phyloP scores from a whole-genome alignment of 2,797 vertebrate species.

The Tragelaphus oryx region DNA sequence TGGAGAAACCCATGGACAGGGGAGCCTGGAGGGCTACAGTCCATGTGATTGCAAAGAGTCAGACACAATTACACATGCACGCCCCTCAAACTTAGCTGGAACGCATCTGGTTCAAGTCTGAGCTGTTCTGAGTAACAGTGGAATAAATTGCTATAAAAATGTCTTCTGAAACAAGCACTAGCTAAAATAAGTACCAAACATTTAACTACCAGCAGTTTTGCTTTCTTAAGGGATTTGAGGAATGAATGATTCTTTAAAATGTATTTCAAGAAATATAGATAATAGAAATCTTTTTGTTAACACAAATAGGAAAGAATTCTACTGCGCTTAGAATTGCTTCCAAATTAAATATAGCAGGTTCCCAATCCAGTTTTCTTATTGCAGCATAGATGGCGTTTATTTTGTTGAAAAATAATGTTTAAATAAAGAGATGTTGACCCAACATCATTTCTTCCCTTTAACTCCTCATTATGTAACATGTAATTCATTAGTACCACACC shows the following conservation, averaged over 20 bases:
- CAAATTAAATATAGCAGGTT: background rate
- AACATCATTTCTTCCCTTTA: background rate
- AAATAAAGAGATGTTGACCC: background rate
- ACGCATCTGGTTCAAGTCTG: background rate
- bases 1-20: background rate
- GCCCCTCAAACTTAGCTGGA: background rate
- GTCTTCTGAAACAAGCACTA: background rate
- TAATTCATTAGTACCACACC: background rate
- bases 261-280: background rate
- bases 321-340: background rate
- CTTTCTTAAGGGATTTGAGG: background rate
- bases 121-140: background rate
- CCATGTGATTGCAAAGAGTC: background rate
- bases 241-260: constrained; percentile 15
- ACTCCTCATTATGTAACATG: background rate
- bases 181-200: constrained; percentile 1
- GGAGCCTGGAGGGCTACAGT: background rate
- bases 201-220: background rate
- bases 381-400: background rate
- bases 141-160: background rate
- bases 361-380: background rate
- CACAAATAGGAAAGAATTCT: background rate
- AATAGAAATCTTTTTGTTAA: background rate
- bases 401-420: background rate
- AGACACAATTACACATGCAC: background rate